Base-by-base conservation (phyloP, 2,888 invertebrate species). In the Anaspis maculata region DNA sequence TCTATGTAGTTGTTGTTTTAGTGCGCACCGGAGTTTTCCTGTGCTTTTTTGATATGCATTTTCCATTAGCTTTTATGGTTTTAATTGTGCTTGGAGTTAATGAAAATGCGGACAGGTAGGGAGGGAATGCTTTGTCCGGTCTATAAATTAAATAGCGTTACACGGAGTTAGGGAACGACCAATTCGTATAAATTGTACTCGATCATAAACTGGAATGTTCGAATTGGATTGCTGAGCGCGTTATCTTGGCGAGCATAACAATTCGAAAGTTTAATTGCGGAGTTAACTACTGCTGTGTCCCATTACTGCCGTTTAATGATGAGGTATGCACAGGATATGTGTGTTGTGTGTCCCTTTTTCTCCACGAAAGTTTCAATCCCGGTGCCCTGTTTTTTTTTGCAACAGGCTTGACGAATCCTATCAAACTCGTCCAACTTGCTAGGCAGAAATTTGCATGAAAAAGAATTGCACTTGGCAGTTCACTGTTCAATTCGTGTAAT, bases 221-320 rank as follows among this genome's bases (percentile, higher is more conserved):
- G 47, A 52, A 52, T 53, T 52, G 51, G 54, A 58, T 56, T 56
- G 54, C 48, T 45, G 49, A 33, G 42, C 45, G 44, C 51, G 54
- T 58, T 59, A 59, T 59, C 57, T 57, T 57, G 46, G 51, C 42
- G 51, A 48, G 46, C 53, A 57, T 56, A 53, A 52, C 58, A 57
- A 54, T 57, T 55, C 52, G 56, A 59, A 59, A 59, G 57, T 61
- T 61, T 61, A 61, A 61, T 61, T 60, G 56, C 54, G 37, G 47
- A 57, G 59, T 61, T 61, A 60, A 61, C 59, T 59, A 56, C 58
- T 46, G 48, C 51, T 43, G 44, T 48, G 54, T 53, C 56, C n/a
- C 56, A 57, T 61, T 60, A 56, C 54, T 52, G 51, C 47, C 51
- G 47, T 55, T 59, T 58, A 57, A 58, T 57, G 58, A 55, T 52